Evolutionary conservation across 2,113 vertebrate genomes (phyloP).

Genomic region (Salvelinus fontinalis): DNA sequence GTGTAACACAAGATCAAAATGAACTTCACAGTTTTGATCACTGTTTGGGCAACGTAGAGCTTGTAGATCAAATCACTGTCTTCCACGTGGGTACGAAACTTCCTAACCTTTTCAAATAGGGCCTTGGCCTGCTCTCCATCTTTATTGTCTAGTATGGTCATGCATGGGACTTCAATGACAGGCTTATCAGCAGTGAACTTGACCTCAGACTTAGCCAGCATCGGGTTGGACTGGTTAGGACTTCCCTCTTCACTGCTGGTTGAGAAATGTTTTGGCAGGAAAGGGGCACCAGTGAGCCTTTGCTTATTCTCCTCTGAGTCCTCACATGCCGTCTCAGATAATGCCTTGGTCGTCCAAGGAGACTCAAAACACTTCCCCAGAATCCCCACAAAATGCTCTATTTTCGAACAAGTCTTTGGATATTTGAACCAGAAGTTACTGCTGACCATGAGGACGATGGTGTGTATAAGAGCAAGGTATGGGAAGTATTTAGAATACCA

Average conservation of each 20-base stretch:
- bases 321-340: constrained; percentile 96
- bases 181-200: constrained; percentile 95
- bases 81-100: constrained; percentile 94
- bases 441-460: constrained; percentile 97
- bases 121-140: constrained; percentile 98
- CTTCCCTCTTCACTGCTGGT: constrained; percentile 96
- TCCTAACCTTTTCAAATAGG: constrained; percentile 95
- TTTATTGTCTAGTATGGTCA: constrained; percentile 98
- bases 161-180: constrained; percentile 88
- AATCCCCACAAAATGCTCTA: constrained; percentile 98
- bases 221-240: constrained; percentile 88
- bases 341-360: constrained; percentile 96
- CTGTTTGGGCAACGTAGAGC: constrained; percentile 92
- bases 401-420: constrained; percentile 97
- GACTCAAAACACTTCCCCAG: constrained; percentile 97
- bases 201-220: constrained; percentile 88
- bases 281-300: constrained; percentile 85
- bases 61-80: constrained; percentile 97
- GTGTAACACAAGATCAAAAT: constrained; percentile 96
- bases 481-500: constrained; percentile 99
- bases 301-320: constrained; percentile 98
- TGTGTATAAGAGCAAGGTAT: constrained; percentile 96
- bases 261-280: constrained; percentile 91
- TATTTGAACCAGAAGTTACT: constrained; percentile 99
- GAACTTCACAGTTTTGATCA: constrained; percentile 96